Conservation (phyloP, 1,140 invertebrate species). For the Drosophila ananassae region DNA sequence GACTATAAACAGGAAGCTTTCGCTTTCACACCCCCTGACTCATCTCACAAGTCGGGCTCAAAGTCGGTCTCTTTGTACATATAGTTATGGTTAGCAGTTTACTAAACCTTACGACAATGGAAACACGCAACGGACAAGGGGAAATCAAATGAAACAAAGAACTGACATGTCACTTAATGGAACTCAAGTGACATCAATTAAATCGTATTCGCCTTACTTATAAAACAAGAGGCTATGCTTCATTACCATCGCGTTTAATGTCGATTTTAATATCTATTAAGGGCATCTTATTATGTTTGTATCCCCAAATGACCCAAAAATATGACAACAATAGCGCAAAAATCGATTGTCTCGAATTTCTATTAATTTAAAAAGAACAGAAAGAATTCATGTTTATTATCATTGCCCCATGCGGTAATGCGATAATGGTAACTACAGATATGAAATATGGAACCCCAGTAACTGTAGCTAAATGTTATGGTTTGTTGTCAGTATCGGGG, state of each 20-base stretch:
- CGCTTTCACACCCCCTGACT: conserved; percentile 25
- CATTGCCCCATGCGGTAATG: conserved; percentile 1
- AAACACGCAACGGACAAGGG: conserved; percentile 29
- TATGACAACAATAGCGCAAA: conserved; percentile 5
- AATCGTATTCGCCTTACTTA: conserved; percentile 50
- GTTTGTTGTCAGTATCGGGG: neutral
- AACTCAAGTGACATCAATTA: conserved; percentile 73
- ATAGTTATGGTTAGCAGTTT: conserved; percentile 23
- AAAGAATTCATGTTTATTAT: conserved; percentile 25
- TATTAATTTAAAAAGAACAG: conserved; percentile 5
- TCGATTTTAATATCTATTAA: conserved; percentile 10
- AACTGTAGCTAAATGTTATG: neutral
- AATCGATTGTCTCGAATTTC: conserved; percentile 17
- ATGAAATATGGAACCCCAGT: conserved; percentile 36
- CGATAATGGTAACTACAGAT: conserved; percentile 29
- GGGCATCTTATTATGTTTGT: conserved; percentile 5
- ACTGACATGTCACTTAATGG: conserved; percentile 62
- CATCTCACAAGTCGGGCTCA: conserved; percentile 24
- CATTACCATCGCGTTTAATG: conserved; percentile 6
- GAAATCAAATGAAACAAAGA: conserved; percentile 48
- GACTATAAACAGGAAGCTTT: conserved; percentile 32
- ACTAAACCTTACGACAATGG: conserved; percentile 23
- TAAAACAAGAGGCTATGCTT: conserved; percentile 11
- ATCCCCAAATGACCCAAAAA: conserved; percentile 8
- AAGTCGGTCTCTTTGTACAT: conserved; percentile 18